Base-by-base conservation (phyloP, 2,888 invertebrate genomes). In the Eulithis prunata region DNA sequence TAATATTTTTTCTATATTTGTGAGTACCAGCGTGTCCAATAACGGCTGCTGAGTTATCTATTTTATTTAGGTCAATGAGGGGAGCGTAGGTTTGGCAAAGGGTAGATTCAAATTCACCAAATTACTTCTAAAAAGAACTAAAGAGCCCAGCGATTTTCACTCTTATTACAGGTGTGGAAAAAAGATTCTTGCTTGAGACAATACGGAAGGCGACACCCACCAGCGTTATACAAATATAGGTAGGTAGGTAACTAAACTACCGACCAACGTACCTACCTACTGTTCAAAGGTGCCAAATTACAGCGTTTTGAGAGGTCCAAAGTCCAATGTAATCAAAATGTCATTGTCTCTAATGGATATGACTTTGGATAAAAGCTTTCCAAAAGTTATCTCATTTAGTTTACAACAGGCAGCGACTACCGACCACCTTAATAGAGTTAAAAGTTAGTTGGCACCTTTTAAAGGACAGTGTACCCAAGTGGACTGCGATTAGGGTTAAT, bases 381-480 rank as follows among this genome's bases (percentile, higher is more conserved):
- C 38, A 12, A 49, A 58, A 58, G 57, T 51, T 49, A 3, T 12
- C 49, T 21, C 36, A 21, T 51, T 58, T 38, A 49, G 47, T 51
- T 58, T 21, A 6, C 7, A 41, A 45, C 55, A 55, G 49, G 49
- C 41, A 58, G 21, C 41, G 3, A 7, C 11, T 36, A 11, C 14
- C 32, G 4, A 32, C 32, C 32, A 36, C 57, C 12, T 12, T 49
- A 58, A 58, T 38, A 11, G 45, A 41, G 49, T 51, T 58, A 21
- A n/a, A 58, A 58, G 57, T 58, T 49, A 51, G 21, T 21, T 43
- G 43, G 12, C 54, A 54, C 55, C 45, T 28, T 43, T 56, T 38
- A 57, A 8, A 41, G 38, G 14, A 58, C 36, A 58, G 41, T 41
- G 41, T 6, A 51, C 57, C 11, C 14, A 14, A 57, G 32, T 3